Evolutionary conservation across 2,113 vertebrate genomes (phyloP).

Genomic region (Varanus komodoensis): DNA sequence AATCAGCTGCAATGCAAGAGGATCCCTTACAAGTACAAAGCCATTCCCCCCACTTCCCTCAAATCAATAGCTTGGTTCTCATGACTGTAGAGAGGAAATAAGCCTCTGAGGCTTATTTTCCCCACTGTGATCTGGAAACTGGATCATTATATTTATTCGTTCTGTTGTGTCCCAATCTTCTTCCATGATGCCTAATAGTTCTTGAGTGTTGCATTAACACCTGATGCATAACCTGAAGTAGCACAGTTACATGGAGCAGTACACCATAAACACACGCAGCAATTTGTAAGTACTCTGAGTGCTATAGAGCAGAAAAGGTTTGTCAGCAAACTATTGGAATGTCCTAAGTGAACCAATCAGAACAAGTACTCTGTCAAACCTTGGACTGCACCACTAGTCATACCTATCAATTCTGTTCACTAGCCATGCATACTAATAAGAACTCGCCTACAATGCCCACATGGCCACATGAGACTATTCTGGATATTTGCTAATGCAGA

Average conservation of each 20-base stretch:
- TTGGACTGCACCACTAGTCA: background rate
- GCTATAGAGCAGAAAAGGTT: background rate
- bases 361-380: background rate
- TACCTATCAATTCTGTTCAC: slow-evolving; percentile 30
- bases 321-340: background rate
- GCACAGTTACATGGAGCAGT: background rate
- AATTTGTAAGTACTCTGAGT: background rate
- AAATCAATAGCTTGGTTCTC: background rate
- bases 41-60: background rate
- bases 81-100: no score
- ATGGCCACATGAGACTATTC: background rate
- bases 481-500: background rate
- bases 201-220: no score
- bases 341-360: background rate
- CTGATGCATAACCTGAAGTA: background rate
- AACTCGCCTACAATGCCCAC: background rate
- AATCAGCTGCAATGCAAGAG: background rate
- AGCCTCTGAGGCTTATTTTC: no score
- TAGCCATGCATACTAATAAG: background rate
- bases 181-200: background rate
- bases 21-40: background rate
- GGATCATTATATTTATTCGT: no score
- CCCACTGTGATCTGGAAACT: no score
- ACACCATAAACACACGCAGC: background rate
- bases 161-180: background rate